Percentiles rank a stretch among this genome's conserved stretches.
Evolutionary conservation across 2,113 vertebrate species (phyloP).

Genomic region (Larimichthys crocea): DNA sequence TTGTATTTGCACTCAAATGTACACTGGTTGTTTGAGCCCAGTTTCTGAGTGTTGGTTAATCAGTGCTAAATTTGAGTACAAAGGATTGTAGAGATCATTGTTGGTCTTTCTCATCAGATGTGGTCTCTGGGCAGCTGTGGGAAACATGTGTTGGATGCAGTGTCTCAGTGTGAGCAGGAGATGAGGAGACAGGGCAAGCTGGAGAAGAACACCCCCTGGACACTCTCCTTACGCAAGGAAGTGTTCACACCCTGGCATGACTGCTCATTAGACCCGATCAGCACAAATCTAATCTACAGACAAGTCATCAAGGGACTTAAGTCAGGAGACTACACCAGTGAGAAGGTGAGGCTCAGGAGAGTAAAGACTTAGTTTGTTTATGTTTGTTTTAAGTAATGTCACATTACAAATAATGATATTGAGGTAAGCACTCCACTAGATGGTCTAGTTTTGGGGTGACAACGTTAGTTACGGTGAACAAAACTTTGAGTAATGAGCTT

Average conservation of each 20-base stretch:
- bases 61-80: not conserved
- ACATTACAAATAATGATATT: not conserved
- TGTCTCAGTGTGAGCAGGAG: constrained; percentile 94
- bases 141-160: constrained; percentile 90
- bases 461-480: not conserved
- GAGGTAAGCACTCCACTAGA: not conserved
- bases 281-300: constrained; percentile 93
- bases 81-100: not conserved
- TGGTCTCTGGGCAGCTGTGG: constrained; percentile 90
- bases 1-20: not conserved
- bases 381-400: no score
- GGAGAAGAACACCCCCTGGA: constrained; percentile 88
- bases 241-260: constrained; percentile 94
- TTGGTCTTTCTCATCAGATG: constrained; percentile 79
- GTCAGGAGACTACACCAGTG: constrained; percentile 88
- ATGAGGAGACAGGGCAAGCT: constrained; percentile 83
- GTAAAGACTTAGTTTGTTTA: not conserved
- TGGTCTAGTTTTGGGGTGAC: not conserved
- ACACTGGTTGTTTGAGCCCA: not conserved
- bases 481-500: not conserved
- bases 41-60: not conserved
- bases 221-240: constrained; percentile 91
- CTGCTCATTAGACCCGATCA: constrained; percentile 84
- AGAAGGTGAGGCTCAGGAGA: constrained; percentile 85
- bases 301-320: constrained; percentile 90